phyloP scores from a whole-genome alignment of 2,797 vertebrate genomes.

The Acomys russatus region DNA sequence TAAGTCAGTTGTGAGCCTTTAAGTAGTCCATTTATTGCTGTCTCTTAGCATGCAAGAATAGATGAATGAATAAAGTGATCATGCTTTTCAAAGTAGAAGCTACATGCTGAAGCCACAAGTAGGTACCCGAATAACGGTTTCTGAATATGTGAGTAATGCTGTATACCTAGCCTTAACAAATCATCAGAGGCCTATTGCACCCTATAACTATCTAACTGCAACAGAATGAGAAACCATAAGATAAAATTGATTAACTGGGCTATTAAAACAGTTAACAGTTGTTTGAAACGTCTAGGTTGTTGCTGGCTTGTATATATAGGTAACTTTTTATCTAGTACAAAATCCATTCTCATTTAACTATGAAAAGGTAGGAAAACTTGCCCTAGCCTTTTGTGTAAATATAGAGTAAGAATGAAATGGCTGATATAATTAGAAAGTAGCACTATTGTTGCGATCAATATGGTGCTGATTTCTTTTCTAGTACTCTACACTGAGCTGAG shows the following conservation, averaged over 20 bases:
- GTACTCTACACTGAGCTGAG: not conserved
- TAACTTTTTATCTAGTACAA: conserved; percentile 27
- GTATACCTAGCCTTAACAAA: not conserved
- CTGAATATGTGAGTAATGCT: not conserved
- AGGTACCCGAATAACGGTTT: not conserved
- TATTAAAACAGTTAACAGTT: not conserved
- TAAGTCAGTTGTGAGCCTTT: not conserved
- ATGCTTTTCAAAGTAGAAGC: conserved; percentile 9
- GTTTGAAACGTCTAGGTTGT: conserved; percentile 14
- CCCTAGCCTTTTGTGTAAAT: not conserved
- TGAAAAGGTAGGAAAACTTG: not conserved
- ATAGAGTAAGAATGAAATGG: conserved; percentile 44
- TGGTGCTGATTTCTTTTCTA: not conserved
- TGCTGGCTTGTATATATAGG: conserved; percentile 12
- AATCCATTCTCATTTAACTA: conserved; percentile 3
- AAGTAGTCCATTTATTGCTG: not conserved
- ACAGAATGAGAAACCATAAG: conserved; percentile 15
- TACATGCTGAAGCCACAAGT: not conserved
- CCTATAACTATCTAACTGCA: not conserved
- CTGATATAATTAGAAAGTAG: conserved; percentile 29
- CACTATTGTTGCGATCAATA: not conserved
- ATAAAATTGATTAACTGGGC: not conserved
- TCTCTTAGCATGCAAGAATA: conserved; percentile 7
- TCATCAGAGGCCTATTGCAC: not conserved
- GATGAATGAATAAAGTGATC: not conserved